Percentiles rank a stretch among this genome's conserved stretches.
Conservation (phyloP, 1,140 invertebrate genomes). For the Pachyrhynchus sulphureomaculatus region DNA sequence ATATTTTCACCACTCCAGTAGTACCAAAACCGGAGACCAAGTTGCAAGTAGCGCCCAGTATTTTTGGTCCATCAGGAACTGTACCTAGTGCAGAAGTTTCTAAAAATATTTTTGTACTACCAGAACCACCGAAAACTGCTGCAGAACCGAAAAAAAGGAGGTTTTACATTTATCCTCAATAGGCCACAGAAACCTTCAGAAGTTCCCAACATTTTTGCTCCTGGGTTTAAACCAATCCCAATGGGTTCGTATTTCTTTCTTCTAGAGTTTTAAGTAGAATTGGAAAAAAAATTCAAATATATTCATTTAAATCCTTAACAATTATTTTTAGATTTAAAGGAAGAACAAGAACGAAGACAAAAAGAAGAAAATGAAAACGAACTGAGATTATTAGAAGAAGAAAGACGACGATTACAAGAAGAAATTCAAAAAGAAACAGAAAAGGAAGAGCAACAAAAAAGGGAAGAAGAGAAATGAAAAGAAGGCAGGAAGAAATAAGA, state of each 20-base stretch:
- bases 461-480: conserved; percentile 37
- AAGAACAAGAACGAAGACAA: conserved; percentile 9
- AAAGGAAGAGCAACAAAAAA: conserved; percentile 49
- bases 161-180: conserved; percentile 26
- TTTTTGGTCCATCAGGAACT: neutral
- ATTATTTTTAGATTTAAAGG: too few species aligned
- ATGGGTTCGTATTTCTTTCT: too few species aligned
- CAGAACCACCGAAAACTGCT: neutral
- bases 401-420: neutral
- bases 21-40: neutral
- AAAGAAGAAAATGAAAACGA: conserved; percentile 36
- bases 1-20: too few species aligned
- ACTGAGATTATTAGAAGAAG: conserved; percentile 16
- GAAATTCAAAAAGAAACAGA: conserved; percentile 38
- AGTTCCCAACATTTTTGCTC: conserved; percentile 16
- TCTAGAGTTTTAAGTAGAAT: too few species aligned
- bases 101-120: conserved; percentile 6
- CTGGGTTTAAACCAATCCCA: neutral
- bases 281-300: too few species aligned
- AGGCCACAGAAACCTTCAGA: neutral
- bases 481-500: conserved; percentile 39
- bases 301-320: too few species aligned
- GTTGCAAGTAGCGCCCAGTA: neutral
- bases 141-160: conserved; percentile 13
- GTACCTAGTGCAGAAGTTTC: too few species aligned